A percentile compares a stretch with the other conserved stretches of the same genome.
phyloP scores from a whole-genome alignment of 2,113 vertebrate genomes.

The Arothron firmamentum region DNA sequence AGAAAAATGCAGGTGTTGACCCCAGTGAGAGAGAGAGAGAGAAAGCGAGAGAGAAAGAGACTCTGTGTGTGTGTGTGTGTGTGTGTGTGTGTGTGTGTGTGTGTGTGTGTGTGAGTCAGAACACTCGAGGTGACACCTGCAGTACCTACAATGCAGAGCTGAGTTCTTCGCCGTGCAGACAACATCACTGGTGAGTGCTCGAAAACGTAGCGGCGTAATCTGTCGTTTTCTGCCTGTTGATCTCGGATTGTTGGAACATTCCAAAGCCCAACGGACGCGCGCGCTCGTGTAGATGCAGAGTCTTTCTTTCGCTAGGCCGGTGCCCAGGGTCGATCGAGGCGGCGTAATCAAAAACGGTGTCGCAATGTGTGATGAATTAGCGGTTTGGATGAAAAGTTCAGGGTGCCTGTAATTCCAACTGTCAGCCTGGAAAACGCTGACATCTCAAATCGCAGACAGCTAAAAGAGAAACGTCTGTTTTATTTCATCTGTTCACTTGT shows the following conservation, averaged over 20 bases:
- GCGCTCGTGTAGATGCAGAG: background rate
- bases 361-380: background rate
- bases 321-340: background rate
- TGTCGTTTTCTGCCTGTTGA: background rate
- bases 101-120: constrained; percentile 17
- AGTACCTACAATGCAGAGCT: constrained; percentile 47
- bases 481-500: too few species aligned
- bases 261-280: background rate
- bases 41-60: background rate
- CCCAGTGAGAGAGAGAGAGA: background rate
- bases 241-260: background rate
- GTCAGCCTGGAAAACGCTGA: constrained; percentile 15
- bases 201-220: background rate
- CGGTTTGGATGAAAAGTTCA: background rate
- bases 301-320: background rate
- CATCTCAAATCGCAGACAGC: constrained; percentile 9
- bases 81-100: constrained; percentile 36
- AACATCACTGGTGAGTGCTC: constrained; percentile 58
- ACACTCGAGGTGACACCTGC: constrained; percentile 22
- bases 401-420: background rate
- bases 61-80: background rate
- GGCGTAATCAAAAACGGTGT: background rate
- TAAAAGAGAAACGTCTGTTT: constrained; percentile 5
- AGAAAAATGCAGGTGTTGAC: constrained; percentile 47
- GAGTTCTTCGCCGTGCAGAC: constrained; percentile 38